phyloP scores from a whole-genome alignment of 2,888 invertebrate species.

The Athalia rosae region DNA sequence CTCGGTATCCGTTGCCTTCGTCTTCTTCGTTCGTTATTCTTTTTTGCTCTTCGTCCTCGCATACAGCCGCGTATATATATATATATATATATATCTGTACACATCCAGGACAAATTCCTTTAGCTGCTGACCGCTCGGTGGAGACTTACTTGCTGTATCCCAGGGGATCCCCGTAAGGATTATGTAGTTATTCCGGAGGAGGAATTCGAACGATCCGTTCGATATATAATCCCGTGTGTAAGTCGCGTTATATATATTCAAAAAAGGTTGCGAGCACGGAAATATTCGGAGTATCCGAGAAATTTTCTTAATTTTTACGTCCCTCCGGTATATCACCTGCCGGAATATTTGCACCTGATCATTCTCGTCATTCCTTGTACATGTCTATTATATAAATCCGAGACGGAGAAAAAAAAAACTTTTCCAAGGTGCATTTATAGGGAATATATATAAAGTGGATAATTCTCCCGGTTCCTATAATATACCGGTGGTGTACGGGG shows the following conservation, averaged over 20 bases:
- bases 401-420: not conserved
- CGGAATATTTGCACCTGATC: too few species aligned
- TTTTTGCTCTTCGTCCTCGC: not conserved
- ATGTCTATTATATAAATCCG: not conserved
- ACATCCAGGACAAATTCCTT: slow-evolving; percentile 22
- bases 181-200: slow-evolving; percentile 29
- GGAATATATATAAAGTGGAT: not conserved
- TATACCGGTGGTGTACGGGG: too few species aligned
- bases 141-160: slow-evolving; percentile 37
- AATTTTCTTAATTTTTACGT: slow-evolving; percentile 1
- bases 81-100: too few species aligned
- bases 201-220: slow-evolving; percentile 12
- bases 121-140: not conserved
- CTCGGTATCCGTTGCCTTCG: slow-evolving; percentile 26
- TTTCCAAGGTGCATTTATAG: not conserved
- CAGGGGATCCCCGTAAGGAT: slow-evolving; percentile 21
- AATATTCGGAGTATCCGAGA: not conserved
- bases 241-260: not conserved
- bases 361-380: not conserved
- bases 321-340: not conserved
- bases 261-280: slow-evolving; percentile 27
- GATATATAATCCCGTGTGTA: too few species aligned
- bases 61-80: not conserved
- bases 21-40: slow-evolving; percentile 15
- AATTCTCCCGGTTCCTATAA: too few species aligned